Evolutionary conservation across 2,888 invertebrate genomes (phyloP).

Genomic region (Criorhina ranunculi): DNA sequence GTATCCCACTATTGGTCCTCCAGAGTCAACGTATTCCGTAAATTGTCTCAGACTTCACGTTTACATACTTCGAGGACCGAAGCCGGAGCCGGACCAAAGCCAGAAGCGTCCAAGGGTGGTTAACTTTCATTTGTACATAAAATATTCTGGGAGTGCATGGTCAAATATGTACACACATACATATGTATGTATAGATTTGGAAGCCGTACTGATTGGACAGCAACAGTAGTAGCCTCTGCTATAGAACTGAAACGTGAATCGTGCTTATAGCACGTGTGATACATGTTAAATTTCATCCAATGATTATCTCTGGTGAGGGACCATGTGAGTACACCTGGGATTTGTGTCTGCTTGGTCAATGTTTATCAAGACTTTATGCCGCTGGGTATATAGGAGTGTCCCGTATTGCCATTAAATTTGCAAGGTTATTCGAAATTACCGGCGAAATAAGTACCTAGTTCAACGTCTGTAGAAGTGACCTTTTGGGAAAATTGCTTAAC

Average conservation of each 20-base stretch:
- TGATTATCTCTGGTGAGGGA: constrained; percentile 58
- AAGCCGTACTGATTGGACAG: constrained; percentile 49
- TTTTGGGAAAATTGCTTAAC: constrained; percentile 32
- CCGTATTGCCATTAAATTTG: constrained; percentile 51
- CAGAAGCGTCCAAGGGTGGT: constrained; percentile 12
- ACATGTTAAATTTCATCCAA: constrained; percentile 65
- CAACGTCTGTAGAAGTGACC: constrained; percentile 24
- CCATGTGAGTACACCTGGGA: constrained; percentile 49
- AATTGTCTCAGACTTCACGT: constrained; percentile 65
- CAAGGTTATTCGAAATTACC: constrained; percentile 45
- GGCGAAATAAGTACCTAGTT: constrained; percentile 39
- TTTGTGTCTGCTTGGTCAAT: constrained; percentile 51
- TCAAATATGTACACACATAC: too few species aligned
- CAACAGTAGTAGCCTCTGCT: constrained; percentile 5
- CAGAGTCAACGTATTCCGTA: constrained; percentile 62
- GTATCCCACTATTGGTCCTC: background rate
- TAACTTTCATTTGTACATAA: constrained; percentile 37
- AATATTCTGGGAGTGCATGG: too few species aligned
- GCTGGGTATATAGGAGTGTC: constrained; percentile 29
- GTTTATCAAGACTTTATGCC: constrained; percentile 52
- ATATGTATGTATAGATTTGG: constrained; percentile 4
- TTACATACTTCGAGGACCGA: constrained; percentile 26
- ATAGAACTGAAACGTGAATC: constrained; percentile 56
- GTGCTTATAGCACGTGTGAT: constrained; percentile 62
- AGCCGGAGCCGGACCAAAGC: background rate